Evolutionary conservation across 2,888 invertebrate species (phyloP), one percentile per base, ranked within the genome.

Genomic region (Xestia xanthographa): DNA sequence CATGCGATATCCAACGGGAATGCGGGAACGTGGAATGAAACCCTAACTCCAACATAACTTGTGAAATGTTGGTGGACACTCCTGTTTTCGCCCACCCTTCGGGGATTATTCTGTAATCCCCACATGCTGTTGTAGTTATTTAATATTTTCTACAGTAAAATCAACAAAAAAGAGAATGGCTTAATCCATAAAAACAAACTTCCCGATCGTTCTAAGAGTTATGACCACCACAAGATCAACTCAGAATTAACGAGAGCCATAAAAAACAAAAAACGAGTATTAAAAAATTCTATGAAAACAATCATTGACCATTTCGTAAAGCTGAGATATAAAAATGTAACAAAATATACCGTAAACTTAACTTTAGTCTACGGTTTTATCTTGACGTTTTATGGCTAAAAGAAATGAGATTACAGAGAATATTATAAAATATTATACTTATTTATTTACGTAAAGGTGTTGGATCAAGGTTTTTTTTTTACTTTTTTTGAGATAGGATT

Each of bases 271-370:
- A 72, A 72, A 41, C 53, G 43, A 34, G 63, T 79, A 79, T 82
- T 74, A 79, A 75, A 80, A 75, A 72, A 72, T 53, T 72, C 63
- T 66, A 79, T 75, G 69, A 75, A 77, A 86, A 86, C 79, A 86
- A 79, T 83, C 79, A 81, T 85, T 76, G 80, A 75, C 74, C 77
- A 68, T 83, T 85, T 66, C 74, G 63, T 82, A 77, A 86, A 84
- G 76, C 82, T 73, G 80, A 63, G 73, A 74, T 71, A 84, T 84
- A 86, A 86, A 85, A 84, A 81, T 72, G 78, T 65, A 73, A 77
- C 87, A 86, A 85, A 82, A 86, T 81, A 75, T 66, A 85, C 77
- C 78, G 67, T 87, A 84, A 86, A 84, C 77, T 82, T 80, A 58
- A 77, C 56, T 82, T 63, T 26, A 82, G 66, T 67, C 66, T 58